Evolutionary conservation across 2,888 invertebrate genomes (phyloP), one percentile per base, ranked within the genome.

Genomic region (Congeria kusceri): DNA sequence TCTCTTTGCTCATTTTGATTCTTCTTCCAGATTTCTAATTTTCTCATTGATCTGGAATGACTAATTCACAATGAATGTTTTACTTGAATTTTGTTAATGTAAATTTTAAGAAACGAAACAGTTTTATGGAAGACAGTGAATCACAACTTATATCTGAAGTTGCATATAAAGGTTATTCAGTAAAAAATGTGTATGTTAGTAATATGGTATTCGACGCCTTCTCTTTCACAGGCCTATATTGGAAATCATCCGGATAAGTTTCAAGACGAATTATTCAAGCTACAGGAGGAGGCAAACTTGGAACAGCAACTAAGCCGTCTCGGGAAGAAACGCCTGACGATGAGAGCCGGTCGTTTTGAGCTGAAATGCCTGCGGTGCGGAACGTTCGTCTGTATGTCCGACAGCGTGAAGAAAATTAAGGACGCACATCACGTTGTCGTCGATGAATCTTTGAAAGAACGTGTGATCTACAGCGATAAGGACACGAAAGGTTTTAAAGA

Each of bases 361-460:
- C 72, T 92, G 27, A 81, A 86, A 18, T 92, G 92, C 71, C 61
- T 79, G 23, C 89, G 88, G 47, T 92, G 92, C 65, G 84, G 86
- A 53, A 61, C 72, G 3, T 89, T 88, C 47, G 87, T 88, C 9
- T 89, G 90, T 59, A 84, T 87, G 73, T 89, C 91, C 0, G 67
- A 69, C 7, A 89, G 91, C 62, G 77, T 92, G 23, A 85, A 88
- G 28, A 88, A 82, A 46, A 79, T 91, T 5, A 76, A 88, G 67
- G 67, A 83, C 18, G 81, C 88, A 5, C 91, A 91, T 64, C 91
- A 90, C 77, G 89, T 90, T 11, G 82, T 89, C 13, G 73, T 89
- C 9, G 85, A 86, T 53, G 76, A 82, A 28, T 78, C 80, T 2
- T 83, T 91, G 59, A 69, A 62, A 47, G 65, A 84, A 13, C 68